These are phyloP conservation scores for Ceratina calcarata DNA, from an alignment of 1,140 invertebrate species.

Conservation along the genomic window DNA sequence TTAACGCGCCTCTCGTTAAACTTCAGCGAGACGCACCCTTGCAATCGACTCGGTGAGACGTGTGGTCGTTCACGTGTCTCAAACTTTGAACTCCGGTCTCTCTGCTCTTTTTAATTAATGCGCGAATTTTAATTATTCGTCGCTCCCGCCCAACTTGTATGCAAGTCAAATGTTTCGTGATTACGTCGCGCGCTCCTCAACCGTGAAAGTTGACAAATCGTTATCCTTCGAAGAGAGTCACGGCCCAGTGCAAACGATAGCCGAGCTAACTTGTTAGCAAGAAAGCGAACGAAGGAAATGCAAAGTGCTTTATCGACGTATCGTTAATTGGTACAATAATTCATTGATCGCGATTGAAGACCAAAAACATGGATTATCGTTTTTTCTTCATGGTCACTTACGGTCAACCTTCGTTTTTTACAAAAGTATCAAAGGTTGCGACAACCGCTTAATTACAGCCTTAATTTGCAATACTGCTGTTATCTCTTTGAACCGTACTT, in stretches of 20 bases:
- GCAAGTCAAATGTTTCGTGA: not conserved
- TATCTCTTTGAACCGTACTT: conserved; percentile 14
- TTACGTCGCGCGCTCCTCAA: not conserved
- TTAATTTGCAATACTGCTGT: conserved; percentile 33
- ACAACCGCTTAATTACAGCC: conserved; percentile 49
- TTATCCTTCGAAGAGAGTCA: not conserved
- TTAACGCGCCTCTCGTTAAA: conserved; percentile 1
- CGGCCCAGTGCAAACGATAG: not conserved
- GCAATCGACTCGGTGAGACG: no score
- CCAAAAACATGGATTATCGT: conserved; percentile 9
- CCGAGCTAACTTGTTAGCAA: not conserved
- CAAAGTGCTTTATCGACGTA: not conserved
- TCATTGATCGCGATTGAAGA: conserved; percentile 10
- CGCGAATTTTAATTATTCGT: conserved; percentile 45
- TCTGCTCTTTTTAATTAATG: conserved; percentile 35
- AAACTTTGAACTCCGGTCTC: conserved; percentile 30
- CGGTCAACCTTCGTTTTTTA: not conserved
- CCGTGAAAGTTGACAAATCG: conserved; percentile 4
- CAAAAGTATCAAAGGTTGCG: conserved; percentile 19
- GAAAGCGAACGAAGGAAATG: no score
- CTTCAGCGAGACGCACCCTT: not conserved
- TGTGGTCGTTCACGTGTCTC: conserved; percentile 2
- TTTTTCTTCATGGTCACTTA: not conserved
- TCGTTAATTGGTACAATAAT: conserved; percentile 20
- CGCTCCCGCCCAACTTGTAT: no score